These are phyloP conservation scores for Gila robusta DNA, from an alignment of 2,797 vertebrate genomes.

Conservation along the genomic window DNA sequence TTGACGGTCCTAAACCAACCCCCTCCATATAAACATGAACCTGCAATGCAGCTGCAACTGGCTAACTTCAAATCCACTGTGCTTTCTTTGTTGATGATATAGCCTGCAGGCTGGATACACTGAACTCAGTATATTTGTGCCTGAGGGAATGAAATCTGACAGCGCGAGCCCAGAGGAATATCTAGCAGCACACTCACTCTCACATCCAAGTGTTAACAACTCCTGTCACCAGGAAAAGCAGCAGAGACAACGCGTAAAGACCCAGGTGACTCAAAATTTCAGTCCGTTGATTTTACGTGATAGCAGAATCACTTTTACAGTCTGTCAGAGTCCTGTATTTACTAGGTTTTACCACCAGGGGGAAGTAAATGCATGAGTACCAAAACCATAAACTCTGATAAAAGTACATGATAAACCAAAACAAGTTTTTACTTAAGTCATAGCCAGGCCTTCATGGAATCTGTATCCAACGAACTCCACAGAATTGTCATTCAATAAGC, in stretches of 20 bases:
- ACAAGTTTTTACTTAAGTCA: not conserved
- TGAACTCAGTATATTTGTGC: slow-evolving; percentile 40
- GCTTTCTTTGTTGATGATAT: slow-evolving; percentile 26
- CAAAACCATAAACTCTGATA: not conserved
- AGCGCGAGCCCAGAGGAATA: slow-evolving; percentile 20
- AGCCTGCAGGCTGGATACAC: slow-evolving; percentile 43
- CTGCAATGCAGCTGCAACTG: slow-evolving; percentile 10
- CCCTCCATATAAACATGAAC: slow-evolving; percentile 5
- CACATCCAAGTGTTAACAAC: slow-evolving; percentile 34
- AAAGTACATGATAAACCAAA: not conserved
- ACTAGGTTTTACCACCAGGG: slow-evolving; percentile 23
- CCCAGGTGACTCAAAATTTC: slow-evolving; percentile 24
- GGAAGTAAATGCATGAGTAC: slow-evolving; percentile 18
- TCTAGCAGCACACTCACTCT: slow-evolving; percentile 30
- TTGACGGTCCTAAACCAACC: not conserved
- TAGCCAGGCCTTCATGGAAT: not conserved
- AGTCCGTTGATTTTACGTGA: not conserved
- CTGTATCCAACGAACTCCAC: not conserved
- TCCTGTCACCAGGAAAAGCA: slow-evolving; percentile 11
- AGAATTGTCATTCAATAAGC: not conserved
- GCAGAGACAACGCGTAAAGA: slow-evolving; percentile 2
- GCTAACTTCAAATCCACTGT: slow-evolving; percentile 14
- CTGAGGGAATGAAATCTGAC: slow-evolving; percentile 44
- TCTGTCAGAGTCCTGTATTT: not conserved
- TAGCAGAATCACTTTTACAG: not conserved